Evolutionary conservation across 1,140 invertebrate genomes (phyloP), one percentile per base, ranked within the genome.

Genomic region (Leptopilina boulardi): DNA sequence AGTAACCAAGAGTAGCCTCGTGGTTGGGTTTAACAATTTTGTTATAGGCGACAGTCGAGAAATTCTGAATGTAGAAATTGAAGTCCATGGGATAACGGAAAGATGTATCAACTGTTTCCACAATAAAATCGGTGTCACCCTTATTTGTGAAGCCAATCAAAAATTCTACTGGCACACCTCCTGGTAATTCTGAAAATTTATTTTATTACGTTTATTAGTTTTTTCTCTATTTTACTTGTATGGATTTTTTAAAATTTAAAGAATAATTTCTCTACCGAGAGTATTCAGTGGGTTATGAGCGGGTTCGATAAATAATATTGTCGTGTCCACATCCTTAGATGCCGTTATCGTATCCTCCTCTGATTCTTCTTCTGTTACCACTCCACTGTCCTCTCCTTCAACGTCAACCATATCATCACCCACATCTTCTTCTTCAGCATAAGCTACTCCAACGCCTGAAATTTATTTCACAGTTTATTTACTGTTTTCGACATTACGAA

Each of bases 81-180:
- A 98, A 99, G 90, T 99, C 99, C 95, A 99, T 97, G 19, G 98
- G 98, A 87, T 99, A 99, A 84, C 98, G 94, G 94, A 99, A 99
- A 0, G 98, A 99, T 0, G 98, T 98, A 87, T 99, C 98, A 84
- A 99, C 92, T 2, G 95, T 95, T 87, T 99, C 98, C 9, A 99
- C 93, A 13, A 97, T 91, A 85, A 99, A 99, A 81, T 99, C 97
- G 82, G 94, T 93, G 77, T 95, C 93, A 44, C 98, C 99, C 88
- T 97, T 98, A 91, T 99, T 99, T 15, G 94, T 95, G 89, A 99
- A 99, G 47, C 98, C 98, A 82, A 99, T 97, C 2, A 99, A 92
- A 87, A 99, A 97, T 90, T 99, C 97, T 1, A 99, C 97, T 70
- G 97, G 93, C 84, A 95, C 94, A 71, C 98, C 98, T 89, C 96